A percentile compares a stretch with the other conserved stretches of the same genome.
phyloP scores from a whole-genome alignment of 2,888 invertebrate species.

The Sturmia bella region DNA sequence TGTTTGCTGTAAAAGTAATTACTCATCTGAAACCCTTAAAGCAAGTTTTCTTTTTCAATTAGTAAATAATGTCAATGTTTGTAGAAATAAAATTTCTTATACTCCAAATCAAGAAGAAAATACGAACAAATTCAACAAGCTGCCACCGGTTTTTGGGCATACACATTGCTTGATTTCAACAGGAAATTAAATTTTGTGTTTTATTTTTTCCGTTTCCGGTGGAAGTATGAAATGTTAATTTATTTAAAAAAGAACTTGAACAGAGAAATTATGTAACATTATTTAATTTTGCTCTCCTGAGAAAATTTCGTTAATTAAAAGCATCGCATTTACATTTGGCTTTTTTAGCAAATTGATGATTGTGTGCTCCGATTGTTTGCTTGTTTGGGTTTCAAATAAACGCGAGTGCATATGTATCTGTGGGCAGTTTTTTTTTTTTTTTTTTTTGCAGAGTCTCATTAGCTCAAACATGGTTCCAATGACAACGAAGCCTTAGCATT shows the following conservation, averaged over 20 bases:
- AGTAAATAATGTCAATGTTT: conserved; percentile 51
- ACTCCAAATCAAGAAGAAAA: neutral
- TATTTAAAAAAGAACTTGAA: conserved; percentile 9
- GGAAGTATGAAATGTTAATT: conserved; percentile 25
- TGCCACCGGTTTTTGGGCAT: neutral
- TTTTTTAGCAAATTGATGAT: neutral
- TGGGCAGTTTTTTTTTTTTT: no score
- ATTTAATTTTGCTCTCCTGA: neutral
- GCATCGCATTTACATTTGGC: neutral
- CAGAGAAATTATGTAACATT: neutral
- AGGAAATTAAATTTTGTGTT: conserved; percentile 61
- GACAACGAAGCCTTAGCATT: no score
- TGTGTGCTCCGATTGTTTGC: neutral
- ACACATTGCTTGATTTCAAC: conserved; percentile 7
- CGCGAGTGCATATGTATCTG: neutral
- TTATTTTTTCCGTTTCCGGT: conserved; percentile 52
- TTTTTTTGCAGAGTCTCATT: no score
- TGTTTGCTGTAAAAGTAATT: conserved; percentile 56
- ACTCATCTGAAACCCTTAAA: conserved; percentile 54
- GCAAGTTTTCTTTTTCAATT: conserved; percentile 45
- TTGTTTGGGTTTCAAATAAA: conserved; percentile 34
- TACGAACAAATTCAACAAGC: conserved; percentile 21
- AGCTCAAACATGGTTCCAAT: no score
- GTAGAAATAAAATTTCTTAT: conserved; percentile 6
- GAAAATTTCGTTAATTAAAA: conserved; percentile 22